These are phyloP conservation scores for Panagrolaimus sp. DNA, from an alignment of 1,140 invertebrate species.

Conservation along the genomic window DNA sequence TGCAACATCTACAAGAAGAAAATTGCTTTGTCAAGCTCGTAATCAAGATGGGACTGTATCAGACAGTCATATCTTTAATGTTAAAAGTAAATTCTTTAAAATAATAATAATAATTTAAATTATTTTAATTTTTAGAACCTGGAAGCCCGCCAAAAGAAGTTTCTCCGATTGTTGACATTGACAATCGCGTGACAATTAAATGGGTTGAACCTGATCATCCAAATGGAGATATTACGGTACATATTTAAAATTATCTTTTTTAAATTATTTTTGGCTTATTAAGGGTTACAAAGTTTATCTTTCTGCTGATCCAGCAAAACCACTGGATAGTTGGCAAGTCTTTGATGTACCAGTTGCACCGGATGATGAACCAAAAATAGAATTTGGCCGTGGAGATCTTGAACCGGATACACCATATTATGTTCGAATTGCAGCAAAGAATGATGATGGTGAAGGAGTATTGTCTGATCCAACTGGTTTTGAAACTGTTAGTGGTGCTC, in stretches of 20 bases:
- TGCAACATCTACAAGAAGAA: slow-evolving; percentile 41
- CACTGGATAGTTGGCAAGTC: slow-evolving; percentile 54
- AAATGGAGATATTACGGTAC: slow-evolving; percentile 47
- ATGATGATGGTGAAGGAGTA: slow-evolving; percentile 48
- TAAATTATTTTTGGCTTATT: neutral
- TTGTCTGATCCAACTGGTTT: slow-evolving; percentile 44
- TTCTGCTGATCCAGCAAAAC: slow-evolving; percentile 51
- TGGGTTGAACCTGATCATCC: slow-evolving; percentile 54
- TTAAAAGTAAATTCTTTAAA: slow-evolving; percentile 25
- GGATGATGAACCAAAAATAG: slow-evolving; percentile 33
- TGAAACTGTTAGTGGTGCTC: slow-evolving; percentile 52
- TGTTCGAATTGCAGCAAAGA: slow-evolving; percentile 51
- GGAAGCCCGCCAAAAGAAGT: slow-evolving; percentile 48
- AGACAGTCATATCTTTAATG: slow-evolving; percentile 47
- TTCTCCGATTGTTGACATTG: slow-evolving; percentile 44
- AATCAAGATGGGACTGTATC: slow-evolving; percentile 52
- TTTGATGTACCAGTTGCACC: slow-evolving; percentile 33
- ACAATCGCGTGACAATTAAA: slow-evolving; percentile 51
- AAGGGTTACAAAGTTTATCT: slow-evolving; percentile 41
- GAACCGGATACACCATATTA: slow-evolving; percentile 57
- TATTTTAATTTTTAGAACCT: slow-evolving; percentile 40
- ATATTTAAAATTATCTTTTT: neutral
- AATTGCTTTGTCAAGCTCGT: slow-evolving; percentile 52
- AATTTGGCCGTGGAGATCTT: slow-evolving; percentile 47
- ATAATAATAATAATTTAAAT: slow-evolving; percentile 4